Base-by-base conservation (phyloP, 2,888 invertebrate species). In the Parnassius smintheus region DNA sequence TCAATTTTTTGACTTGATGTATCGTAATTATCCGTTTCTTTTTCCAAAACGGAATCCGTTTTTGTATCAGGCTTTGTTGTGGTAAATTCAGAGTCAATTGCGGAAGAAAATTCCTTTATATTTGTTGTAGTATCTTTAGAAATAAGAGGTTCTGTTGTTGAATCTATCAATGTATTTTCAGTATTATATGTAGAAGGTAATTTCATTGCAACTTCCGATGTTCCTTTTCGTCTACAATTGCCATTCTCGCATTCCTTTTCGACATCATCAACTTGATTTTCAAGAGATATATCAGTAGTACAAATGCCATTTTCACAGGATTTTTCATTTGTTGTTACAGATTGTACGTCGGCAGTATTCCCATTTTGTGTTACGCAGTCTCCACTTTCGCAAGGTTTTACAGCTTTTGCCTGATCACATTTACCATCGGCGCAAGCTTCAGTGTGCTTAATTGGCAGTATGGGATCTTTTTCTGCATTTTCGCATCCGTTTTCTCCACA, bases 181-280 rank as follows among this genome's bases (percentile, higher is more conserved):
- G 54, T 49, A 56, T 62, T 61, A 71, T 85, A 83, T 65, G 75
- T 70, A 63, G 72, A 58, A 62, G 79, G 74, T 58, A 70, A 13
- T 61, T 74, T 67, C 56, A 71, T 67, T 51, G 73, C 72, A 63
- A 65, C 54, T 57, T 72, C 66, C 45, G 74, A 18, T 52, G 64
- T 67, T 65, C 83, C 81, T 66, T 82, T 81, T 58, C 78, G 77
- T 70, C 75, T 77, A 68, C 90, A 90, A 42, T 71, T 72, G 65
- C 79, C 81, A 59, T 77, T 82, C 25, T 65, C 69, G 63, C 88
- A 87, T 65, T 81, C 80, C 63, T 69, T 66, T 66, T 70, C 65
- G 44, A 64, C 12, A 63, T 57, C 41, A 46, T 71, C 66, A 22
- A 72, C 67, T 46, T 56, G 35, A 46, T 67, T 50, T 50, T 59